These are phyloP conservation scores for Bibio marci DNA, from an alignment of 2,888 invertebrate genomes.

Conservation along the genomic window DNA sequence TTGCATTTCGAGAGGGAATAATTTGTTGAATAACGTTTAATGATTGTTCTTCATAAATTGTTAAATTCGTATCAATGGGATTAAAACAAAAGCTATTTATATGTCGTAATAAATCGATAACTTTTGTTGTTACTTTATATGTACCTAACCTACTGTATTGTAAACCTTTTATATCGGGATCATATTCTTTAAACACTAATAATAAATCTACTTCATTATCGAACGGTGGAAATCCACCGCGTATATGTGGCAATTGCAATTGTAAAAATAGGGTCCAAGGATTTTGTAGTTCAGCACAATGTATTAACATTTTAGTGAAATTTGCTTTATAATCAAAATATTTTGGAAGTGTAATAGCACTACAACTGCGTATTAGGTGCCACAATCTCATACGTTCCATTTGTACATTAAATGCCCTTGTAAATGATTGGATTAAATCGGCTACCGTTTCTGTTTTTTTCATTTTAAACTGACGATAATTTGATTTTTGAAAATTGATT, in stretches of 20 bases:
- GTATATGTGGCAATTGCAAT: conserved; percentile 64
- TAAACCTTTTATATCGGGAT: conserved; percentile 35
- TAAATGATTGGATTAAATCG: conserved; percentile 70
- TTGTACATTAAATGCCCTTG: conserved; percentile 79
- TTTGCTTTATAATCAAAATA: conserved; percentile 71
- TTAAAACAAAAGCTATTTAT: too few species aligned
- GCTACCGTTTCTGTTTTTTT: conserved; percentile 73
- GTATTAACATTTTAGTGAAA: conserved; percentile 51
- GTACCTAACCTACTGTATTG: not conserved
- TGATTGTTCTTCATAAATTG: too few species aligned
- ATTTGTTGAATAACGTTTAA: too few species aligned
- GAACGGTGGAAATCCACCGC: conserved; percentile 58
- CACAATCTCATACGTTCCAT: conserved; percentile 78
- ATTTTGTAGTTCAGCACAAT: conserved; percentile 57
- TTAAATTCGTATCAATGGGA: too few species aligned
- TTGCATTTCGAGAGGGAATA: too few species aligned
- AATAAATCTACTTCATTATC: conserved; percentile 90
- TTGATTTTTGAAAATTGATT: conserved; percentile 78
- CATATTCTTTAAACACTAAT: conserved; percentile 88
- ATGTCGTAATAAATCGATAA: too few species aligned
- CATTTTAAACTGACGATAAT: conserved; percentile 70
- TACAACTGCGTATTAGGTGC: conserved; percentile 77
- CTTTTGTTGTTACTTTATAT: too few species aligned
- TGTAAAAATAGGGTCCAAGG: conserved; percentile 78
- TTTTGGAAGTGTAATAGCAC: conserved; percentile 58